phyloP scores from a whole-genome alignment of 2,113 vertebrate genomes.

The Collichthys lucidus region DNA sequence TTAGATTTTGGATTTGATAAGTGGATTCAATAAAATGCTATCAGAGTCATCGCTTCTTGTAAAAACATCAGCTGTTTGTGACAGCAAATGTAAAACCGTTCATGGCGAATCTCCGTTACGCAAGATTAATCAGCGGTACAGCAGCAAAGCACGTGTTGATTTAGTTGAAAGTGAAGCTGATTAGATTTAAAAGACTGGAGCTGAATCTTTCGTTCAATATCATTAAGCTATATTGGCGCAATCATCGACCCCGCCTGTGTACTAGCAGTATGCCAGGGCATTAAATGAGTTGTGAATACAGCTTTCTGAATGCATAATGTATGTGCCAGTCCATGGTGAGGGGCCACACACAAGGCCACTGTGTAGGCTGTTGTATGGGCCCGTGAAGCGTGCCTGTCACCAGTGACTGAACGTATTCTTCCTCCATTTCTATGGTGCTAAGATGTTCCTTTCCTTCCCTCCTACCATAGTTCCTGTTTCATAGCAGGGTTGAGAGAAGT shows the following conservation, averaged over 20 bases:
- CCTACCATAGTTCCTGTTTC: slow-evolving; percentile 67
- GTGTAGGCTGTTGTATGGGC: slow-evolving; percentile 73
- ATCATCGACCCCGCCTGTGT: slow-evolving; percentile 19
- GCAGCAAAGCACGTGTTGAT: neutral
- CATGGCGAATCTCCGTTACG: neutral
- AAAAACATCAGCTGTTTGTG: slow-evolving; percentile 1
- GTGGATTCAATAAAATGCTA: neutral
- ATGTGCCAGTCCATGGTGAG: slow-evolving; percentile 61
- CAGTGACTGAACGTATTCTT: slow-evolving; percentile 80
- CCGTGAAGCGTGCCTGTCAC: slow-evolving; percentile 79
- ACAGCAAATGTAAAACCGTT: neutral
- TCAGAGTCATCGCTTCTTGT: neutral
- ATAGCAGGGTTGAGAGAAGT: slow-evolving; percentile 43
- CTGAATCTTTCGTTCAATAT: neutral
- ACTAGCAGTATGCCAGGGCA: slow-evolving; percentile 20
- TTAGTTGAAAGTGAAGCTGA: neutral
- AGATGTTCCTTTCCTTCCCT: slow-evolving; percentile 65
- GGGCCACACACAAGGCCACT: slow-evolving; percentile 67
- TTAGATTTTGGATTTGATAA: neutral
- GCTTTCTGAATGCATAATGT: slow-evolving; percentile 76
- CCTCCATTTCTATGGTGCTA: slow-evolving; percentile 79
- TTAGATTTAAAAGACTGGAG: slow-evolving; percentile 11
- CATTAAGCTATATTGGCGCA: slow-evolving; percentile 20
- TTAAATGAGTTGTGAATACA: slow-evolving; percentile 66
- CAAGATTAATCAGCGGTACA: slow-evolving; percentile 1